Base-by-base conservation (phyloP, 2,888 invertebrate species). In the Cecidostiba fungosa region DNA sequence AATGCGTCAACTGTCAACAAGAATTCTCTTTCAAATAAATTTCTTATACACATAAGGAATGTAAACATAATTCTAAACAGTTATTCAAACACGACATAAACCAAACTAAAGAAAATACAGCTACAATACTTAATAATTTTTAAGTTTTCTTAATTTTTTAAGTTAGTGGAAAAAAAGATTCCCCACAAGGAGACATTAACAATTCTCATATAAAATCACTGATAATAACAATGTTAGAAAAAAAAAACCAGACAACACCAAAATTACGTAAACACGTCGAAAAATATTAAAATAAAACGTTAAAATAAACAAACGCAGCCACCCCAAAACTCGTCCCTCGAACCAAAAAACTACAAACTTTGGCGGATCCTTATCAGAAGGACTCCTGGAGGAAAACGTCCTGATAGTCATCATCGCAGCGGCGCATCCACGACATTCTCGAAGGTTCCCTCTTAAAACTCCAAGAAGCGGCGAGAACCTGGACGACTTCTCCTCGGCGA, bases 331-430 rank as follows among this genome's bases (percentile, higher is more conserved):
- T 76, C 54, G 4, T 19, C 16, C 1, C 5, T 0, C 1, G 19
- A 73, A 76, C 1, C 3, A 19, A 73, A 54, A 76, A 1, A 19
- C n/a, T 43, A 82, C 84, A 73, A 85, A 90, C 92, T 87, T 89
- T 3, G 91, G 85, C n/a, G 90, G 87, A 81, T 90, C 90, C 29
- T 88, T 89, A 39, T 92, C 90, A 2, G 83, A 86, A 10, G 89
- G 85, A 84, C 88, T 89, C 80, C 89, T 91, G 0, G 91, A 87
- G 0, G 91, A 90, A 76, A 90, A 92, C 6, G 83, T 84, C 87
- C 91, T 89, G 19, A 90, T 66, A 0, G 86, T 86, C 3, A 89
- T 70, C 10, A 89, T 70, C 10, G 89, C 66, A 3, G 90, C 88
- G 4, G 89, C 81, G 77, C 86, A 86, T 66, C 88, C 82, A 43